Evolutionary conservation across 2,113 vertebrate species (phyloP).

Genomic region (Ctenodactylus gundi): DNA sequence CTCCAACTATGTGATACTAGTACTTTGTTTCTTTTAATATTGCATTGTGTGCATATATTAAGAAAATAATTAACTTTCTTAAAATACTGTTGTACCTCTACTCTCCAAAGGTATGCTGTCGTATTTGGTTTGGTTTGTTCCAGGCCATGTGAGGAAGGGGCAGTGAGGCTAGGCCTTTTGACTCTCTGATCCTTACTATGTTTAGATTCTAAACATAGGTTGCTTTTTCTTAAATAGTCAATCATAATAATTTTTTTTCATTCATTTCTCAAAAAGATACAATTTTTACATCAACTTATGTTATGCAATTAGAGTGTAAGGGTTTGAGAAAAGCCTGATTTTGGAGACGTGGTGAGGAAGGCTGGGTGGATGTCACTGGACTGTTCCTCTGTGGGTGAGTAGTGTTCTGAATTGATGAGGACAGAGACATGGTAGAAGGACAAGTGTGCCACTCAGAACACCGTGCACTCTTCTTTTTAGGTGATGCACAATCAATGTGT

Average conservation of each 20-base stretch:
- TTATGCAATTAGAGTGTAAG: background rate
- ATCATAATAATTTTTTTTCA: background rate
- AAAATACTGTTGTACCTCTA: background rate
- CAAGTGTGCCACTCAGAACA: background rate
- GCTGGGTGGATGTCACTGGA: background rate
- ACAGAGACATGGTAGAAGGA: background rate
- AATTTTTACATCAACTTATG: background rate
- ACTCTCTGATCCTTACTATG: background rate
- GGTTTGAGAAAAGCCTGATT: background rate
- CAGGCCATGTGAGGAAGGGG: background rate
- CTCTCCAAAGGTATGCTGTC: background rate
- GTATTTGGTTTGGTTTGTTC: background rate
- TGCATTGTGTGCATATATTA: too few relatives aligned
- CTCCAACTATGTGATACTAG: background rate
- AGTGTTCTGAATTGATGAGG: background rate
- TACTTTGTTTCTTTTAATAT: background rate
- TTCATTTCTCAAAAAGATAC: background rate
- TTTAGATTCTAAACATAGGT: background rate
- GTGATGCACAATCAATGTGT: background rate
- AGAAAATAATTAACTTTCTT: background rate
- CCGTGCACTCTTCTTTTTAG: background rate
- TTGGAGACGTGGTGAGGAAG: background rate
- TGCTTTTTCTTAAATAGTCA: background rate
- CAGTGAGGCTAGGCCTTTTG: background rate
- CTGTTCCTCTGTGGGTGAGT: background rate